phyloP scores from a whole-genome alignment of 2,797 vertebrate species.

The Hephaestus fuliginosus region DNA sequence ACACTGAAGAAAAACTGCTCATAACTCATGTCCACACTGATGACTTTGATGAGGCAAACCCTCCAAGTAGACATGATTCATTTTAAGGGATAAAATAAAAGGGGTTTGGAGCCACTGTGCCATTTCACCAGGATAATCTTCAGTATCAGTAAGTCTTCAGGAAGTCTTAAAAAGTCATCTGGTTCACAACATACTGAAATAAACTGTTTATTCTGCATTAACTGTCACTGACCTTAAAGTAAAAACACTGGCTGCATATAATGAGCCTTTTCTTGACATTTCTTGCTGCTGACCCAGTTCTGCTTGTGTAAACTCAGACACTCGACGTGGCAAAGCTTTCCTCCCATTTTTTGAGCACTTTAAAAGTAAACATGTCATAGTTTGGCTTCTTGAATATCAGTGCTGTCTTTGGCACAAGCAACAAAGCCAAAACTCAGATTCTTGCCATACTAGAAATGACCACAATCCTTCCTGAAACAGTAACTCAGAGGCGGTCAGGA shows the following conservation, averaged over 20 bases:
- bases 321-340: neutral
- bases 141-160: no score
- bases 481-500: neutral
- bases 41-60: neutral
- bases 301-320: neutral
- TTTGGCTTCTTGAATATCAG: neutral
- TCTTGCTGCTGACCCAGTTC: conserved; percentile 1
- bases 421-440: neutral
- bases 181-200: neutral
- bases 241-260: neutral
- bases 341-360: neutral
- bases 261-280: neutral
- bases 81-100: neutral
- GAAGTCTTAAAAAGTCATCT: neutral
- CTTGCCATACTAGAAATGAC: conserved; percentile 14
- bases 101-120: no score
- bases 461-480: conserved; percentile 13
- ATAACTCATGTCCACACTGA: neutral
- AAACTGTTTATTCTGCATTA: neutral
- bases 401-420: conserved; percentile 1
- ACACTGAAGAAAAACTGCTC: neutral
- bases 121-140: neutral
- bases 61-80: neutral
- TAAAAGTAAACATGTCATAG: conserved; percentile 9
- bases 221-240: neutral